phyloP scores from a whole-genome alignment of 1,140 invertebrate genomes.

The Zaprionus tsacasi region DNA sequence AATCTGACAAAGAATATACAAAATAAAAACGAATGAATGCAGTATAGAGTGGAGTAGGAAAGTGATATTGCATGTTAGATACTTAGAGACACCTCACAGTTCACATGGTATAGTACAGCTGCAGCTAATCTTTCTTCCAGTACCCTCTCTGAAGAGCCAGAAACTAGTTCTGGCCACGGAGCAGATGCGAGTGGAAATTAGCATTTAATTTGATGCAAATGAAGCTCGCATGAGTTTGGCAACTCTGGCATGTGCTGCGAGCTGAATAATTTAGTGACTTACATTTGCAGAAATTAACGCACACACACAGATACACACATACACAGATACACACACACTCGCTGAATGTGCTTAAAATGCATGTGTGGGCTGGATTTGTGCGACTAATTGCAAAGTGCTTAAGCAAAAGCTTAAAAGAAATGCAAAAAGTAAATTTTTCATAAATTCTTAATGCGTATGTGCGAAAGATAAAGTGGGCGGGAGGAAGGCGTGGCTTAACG shows the following conservation, averaged over 20 bases:
- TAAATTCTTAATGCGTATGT: constrained; percentile 77
- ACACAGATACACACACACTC: constrained; percentile 1
- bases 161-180: constrained; percentile 3
- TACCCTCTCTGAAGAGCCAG: neutral
- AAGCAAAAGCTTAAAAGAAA: constrained; percentile 82
- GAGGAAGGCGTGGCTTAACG: constrained; percentile 16
- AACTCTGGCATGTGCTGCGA: constrained; percentile 37
- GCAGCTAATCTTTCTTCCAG: neutral
- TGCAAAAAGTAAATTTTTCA: constrained; percentile 74
- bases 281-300: constrained; percentile 81
- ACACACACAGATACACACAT: constrained; percentile 27
- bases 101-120: neutral
- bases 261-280: constrained; percentile 77
- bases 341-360: constrained; percentile 34
- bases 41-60: no score
- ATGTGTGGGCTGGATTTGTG: constrained; percentile 69
- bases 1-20: no score
- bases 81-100: neutral
- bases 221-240: constrained; percentile 45
- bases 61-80: no score
- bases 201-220: constrained; percentile 79
- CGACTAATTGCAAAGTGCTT: constrained; percentile 83
- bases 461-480: neutral
- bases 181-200: constrained; percentile 59
- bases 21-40: no score